Evolutionary conservation across 2,113 vertebrate species (phyloP).

Genomic region (Melospiza georgiana): DNA sequence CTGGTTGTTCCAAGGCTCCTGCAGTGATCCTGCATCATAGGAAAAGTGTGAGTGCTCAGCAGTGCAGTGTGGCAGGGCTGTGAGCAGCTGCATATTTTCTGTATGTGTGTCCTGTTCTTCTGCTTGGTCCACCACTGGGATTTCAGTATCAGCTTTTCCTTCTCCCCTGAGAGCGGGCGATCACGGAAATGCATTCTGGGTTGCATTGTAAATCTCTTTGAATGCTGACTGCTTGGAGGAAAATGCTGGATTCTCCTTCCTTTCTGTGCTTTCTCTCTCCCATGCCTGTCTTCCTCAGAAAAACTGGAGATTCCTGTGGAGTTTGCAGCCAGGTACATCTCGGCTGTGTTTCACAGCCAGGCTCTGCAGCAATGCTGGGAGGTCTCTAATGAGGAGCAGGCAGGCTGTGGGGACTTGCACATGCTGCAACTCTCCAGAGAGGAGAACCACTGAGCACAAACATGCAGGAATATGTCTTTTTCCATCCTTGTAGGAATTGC

Average conservation of each 20-base stretch:
- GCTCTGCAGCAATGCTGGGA: not conserved
- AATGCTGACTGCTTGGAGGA: not conserved
- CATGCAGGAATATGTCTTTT: not conserved
- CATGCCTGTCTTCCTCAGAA: not conserved
- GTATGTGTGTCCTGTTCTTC: accelerated
- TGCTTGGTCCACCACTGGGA: not conserved
- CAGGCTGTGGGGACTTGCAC: not conserved
- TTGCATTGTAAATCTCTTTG: not conserved
- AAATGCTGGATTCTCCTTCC: not conserved
- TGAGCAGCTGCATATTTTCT: not conserved
- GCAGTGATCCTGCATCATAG: not conserved
- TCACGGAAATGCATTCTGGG: not conserved
- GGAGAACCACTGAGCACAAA: not conserved
- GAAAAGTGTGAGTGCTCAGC: not conserved
- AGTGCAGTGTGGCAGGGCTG: not conserved
- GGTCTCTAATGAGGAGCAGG: not conserved
- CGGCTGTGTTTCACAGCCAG: not conserved
- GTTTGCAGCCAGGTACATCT: not conserved
- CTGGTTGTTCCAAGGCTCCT: not conserved
- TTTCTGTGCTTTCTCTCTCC: not conserved
- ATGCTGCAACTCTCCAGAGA: not conserved
- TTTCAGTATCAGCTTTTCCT: not conserved
- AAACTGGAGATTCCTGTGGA: not conserved
- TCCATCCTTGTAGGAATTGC: constrained; percentile 1
- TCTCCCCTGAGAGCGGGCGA: not conserved